Base-by-base conservation (phyloP, 2,888 invertebrate genomes). In the Apomyelois bistriatella region DNA sequence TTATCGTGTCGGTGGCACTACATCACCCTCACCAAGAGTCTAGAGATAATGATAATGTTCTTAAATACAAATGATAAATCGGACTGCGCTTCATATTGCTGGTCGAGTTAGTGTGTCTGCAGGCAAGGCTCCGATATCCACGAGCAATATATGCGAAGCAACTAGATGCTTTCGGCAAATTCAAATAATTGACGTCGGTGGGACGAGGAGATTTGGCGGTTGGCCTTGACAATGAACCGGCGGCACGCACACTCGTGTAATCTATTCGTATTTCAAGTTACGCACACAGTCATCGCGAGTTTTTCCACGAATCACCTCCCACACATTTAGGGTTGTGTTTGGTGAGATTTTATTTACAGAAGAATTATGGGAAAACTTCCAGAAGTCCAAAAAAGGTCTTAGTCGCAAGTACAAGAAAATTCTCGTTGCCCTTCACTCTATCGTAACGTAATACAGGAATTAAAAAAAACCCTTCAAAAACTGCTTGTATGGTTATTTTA, bases 201-300 rank as follows among this genome's bases (percentile, higher is more conserved):
- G 76, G 61, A 65, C 62, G 72, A 65, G 76, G 83, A 87, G 85
- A 87, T 89, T 88, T 82, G 89, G 89, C 82, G 74, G 89, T 83
- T 89, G 89, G 87, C 89, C 88, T 89, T 89, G 88, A 84, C 86
- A 88, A 82, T 88, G 87, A 85, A 88, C 88, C 78, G 88, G 85
- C 86, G 87, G 83, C 82, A 76, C 84, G 74, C 87, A 84, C 85
- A 86, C 85, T 54, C 64, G 54, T 61, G 60, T 58, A 61, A 57
- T 63, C 66, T 72, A 70, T 72, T 73, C 72, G 74, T 75, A 72
- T 79, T 76, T 73, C 74, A 71, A 70, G 72, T 68, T 74, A 82
- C 86, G 70, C 84, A 80, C 73, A 76, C 74, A 62, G 63, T 61
- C 64, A 63, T 65, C 67, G 66, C 64, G 65, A 77, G 74, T 73